Conservation (phyloP, 1,140 invertebrate genomes). For the Atta cephalotes region DNA sequence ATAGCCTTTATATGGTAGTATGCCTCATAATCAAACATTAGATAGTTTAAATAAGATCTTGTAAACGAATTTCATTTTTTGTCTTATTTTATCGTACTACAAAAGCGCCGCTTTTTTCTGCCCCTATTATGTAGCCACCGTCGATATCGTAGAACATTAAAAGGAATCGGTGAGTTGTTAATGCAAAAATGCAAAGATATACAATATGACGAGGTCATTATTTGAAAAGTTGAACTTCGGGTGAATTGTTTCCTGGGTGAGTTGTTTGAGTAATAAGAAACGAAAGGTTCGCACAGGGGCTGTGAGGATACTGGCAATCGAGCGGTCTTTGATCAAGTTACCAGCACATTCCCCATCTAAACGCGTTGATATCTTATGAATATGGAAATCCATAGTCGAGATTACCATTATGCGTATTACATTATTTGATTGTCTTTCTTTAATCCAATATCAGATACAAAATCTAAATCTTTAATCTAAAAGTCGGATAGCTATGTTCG, state of each 20-base stretch:
- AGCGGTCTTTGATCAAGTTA: constrained; percentile 83
- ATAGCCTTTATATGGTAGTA: not conserved
- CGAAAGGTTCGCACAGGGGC: constrained; percentile 77
- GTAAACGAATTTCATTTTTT: constrained; percentile 9
- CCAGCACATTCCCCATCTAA: constrained; percentile 79
- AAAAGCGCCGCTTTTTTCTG: not conserved
- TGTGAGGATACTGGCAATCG: constrained; percentile 76
- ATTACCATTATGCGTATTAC: constrained; percentile 53
- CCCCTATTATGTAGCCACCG: not conserved
- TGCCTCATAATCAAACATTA: not conserved
- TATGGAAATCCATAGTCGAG: constrained; percentile 75
- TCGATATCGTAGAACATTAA: constrained; percentile 75
- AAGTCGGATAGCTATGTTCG: not conserved
- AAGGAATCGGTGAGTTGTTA: constrained; percentile 75
- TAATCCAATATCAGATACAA: constrained; percentile 59
- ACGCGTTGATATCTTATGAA: constrained; percentile 82
- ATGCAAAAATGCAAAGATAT: constrained; percentile 84
- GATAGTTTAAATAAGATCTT: not conserved
- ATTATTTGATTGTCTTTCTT: constrained; percentile 78
- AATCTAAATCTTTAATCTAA: no score
- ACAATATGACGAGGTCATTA: constrained; percentile 83
- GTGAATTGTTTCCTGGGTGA: constrained; percentile 61
- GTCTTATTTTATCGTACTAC: not conserved
- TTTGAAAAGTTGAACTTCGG: constrained; percentile 80
- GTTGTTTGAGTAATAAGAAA: constrained; percentile 81